Evolutionary conservation across 2,888 invertebrate species (phyloP).

Genomic region (Synergus itoensis): DNA sequence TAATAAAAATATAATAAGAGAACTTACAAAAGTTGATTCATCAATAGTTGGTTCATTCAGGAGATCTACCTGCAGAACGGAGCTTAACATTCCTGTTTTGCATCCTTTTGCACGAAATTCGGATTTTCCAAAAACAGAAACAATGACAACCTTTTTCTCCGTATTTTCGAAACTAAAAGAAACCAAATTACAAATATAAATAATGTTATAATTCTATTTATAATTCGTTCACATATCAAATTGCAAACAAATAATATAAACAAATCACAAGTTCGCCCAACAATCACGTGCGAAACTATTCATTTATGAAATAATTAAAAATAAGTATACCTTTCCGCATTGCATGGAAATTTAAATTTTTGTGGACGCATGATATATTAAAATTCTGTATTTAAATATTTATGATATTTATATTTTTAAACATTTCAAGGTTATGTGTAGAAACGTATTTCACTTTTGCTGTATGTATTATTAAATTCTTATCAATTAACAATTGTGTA

Average conservation of each 20-base stretch:
- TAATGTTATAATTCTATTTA: neutral
- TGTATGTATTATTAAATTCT: no score
- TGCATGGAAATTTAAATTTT: constrained; percentile 71
- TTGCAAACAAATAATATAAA: neutral
- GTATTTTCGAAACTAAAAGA: constrained; percentile 64
- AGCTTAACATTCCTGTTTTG: constrained; percentile 81
- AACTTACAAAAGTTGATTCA: constrained; percentile 71
- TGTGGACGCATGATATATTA: constrained; percentile 68
- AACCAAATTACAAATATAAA: neutral
- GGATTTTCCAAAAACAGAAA: constrained; percentile 87
- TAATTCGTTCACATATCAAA: neutral
- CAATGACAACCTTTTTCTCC: constrained; percentile 82
- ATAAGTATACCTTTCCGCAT: constrained; percentile 58
- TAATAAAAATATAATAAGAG: constrained; percentile 34
- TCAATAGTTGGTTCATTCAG: constrained; percentile 73
- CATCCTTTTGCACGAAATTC: constrained; percentile 82
- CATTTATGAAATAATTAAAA: constrained; percentile 3
- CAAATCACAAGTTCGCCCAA: no score
- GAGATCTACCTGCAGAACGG: constrained; percentile 68
- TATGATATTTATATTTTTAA: neutral
- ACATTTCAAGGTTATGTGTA: constrained; percentile 43
- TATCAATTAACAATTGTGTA: no score
- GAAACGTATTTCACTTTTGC: neutral
- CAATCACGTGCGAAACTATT: no score
- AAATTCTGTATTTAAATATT: neutral